Evolutionary conservation across 2,113 vertebrate genomes (phyloP), one percentile per base, ranked within the genome.

Genomic region (Motacilla tschutschensis): DNA sequence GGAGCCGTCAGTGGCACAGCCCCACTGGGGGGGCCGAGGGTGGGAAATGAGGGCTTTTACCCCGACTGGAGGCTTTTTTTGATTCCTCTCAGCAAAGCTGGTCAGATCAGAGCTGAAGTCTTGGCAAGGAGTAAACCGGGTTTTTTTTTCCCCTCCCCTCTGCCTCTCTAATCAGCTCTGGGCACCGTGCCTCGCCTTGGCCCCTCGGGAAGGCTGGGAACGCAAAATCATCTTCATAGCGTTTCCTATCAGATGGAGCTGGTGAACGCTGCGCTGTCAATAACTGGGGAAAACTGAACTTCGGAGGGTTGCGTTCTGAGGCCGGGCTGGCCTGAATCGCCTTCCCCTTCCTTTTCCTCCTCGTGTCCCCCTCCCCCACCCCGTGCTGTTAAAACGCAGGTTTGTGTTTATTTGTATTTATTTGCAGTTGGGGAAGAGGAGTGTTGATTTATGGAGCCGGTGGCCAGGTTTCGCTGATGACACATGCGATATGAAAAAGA

Each of bases 401-500:
- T 81, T 90, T 63, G 72, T 70, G 74, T 93, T 78, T 70, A 88
- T 91, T 91, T 86, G 54, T 84, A 36, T 88, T 75, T 88, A 79
- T 88, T 86, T 75, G 63, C 87, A 24, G 82, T 38, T 25, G 64
- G 63, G 59, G 62, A 40, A 83, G 71, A 76, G 70, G n/a, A 54
- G 55, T 47, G 87, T 66, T 74, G 87, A 26, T 82, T 9, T 1
- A 4, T 12, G 74, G 70, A 54, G 70, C 25, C 77, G 59, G 70
- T 57, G 53, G 84, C 87, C 87, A 87, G 73, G 92, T 88, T 90
- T 83, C 62, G 31, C 57, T 29, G 50, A 71, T 63, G 85, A 48
- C 84, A 64, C 92, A 63, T 85, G 71, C 36, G 85, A 88, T 79
- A 29, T 16, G 79, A 72, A 79, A 92, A 88, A 50, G 70, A 73